Conservation (phyloP, 2,113 vertebrate genomes). For the Plecturocebus donacophilus region DNA sequence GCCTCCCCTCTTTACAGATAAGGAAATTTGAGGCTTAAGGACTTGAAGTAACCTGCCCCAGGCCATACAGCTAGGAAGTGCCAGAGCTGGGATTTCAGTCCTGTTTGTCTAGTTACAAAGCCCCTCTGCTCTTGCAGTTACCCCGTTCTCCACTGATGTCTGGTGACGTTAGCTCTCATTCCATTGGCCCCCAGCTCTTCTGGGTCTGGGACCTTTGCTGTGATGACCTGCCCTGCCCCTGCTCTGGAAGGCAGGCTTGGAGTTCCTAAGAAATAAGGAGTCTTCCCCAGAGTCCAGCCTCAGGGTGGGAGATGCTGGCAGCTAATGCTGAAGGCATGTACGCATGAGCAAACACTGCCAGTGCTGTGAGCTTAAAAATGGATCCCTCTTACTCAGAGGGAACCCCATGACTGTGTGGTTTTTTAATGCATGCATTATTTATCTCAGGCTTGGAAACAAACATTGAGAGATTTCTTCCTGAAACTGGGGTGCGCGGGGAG, state of each 20-base stretch:
- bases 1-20: not conserved
- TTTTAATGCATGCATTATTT: constrained; percentile 61
- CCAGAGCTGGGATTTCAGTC: not conserved
- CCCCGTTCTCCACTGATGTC: not conserved
- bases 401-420: constrained; percentile 4
- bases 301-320: not conserved
- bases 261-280: not conserved
- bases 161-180: not conserved
- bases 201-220: not conserved
- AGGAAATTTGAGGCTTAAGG: not conserved
- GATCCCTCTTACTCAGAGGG: constrained; percentile 13
- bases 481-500: not conserved
- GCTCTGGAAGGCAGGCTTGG: not conserved
- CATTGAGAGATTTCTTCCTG: not conserved
- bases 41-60: not conserved
- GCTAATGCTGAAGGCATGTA: not conserved
- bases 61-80: not conserved
- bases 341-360: not conserved
- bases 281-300: not conserved
- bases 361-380: not conserved
- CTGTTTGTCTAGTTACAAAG: not conserved
- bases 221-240: not conserved
- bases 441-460: constrained; percentile 22
- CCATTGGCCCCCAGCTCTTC: not conserved
- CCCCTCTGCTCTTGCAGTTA: not conserved